These are phyloP conservation scores for Oxyruncus cristatus DNA, from an alignment of 2,113 vertebrate species.

Conservation along the genomic window DNA sequence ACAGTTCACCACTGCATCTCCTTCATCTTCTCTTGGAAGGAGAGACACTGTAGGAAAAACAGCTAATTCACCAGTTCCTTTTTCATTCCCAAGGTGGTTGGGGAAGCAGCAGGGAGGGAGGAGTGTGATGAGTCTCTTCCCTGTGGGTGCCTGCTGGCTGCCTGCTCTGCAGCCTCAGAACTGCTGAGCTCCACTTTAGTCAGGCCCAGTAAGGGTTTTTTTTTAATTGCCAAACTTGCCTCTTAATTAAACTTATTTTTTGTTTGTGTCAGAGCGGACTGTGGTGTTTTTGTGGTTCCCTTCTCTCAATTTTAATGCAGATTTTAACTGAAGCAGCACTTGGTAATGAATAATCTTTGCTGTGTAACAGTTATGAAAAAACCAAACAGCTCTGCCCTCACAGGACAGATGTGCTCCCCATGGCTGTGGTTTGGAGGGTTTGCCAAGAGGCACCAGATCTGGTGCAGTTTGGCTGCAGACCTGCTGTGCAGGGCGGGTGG, in stretches of 20 bases:
- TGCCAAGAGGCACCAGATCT: not conserved
- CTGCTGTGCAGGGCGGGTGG: not conserved
- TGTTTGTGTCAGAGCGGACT: not conserved
- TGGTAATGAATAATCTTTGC: not conserved
- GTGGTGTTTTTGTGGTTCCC: accelerated
- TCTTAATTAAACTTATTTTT: not conserved
- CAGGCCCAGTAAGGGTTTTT: not conserved
- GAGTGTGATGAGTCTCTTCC: not conserved
- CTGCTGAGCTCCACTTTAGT: constrained; percentile 12
- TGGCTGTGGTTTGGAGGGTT: not conserved
- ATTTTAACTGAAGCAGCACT: not conserved
- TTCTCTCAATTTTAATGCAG: not conserved
- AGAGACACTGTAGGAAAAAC: not conserved
- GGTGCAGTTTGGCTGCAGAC: not conserved
- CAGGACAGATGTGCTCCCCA: not conserved
- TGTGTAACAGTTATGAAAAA: not conserved
- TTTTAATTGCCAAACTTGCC: not conserved
- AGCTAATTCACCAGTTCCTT: not conserved
- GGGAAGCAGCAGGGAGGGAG: constrained; percentile 1
- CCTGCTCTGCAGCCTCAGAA: constrained; percentile 1
- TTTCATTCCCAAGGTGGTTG: not conserved
- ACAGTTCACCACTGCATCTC: not conserved
- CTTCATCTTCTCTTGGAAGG: not conserved
- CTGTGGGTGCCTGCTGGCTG: not conserved
- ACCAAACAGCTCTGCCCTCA: not conserved